phyloP scores from a whole-genome alignment of 2,797 vertebrate genomes.

The Lagodon rhomboides region DNA sequence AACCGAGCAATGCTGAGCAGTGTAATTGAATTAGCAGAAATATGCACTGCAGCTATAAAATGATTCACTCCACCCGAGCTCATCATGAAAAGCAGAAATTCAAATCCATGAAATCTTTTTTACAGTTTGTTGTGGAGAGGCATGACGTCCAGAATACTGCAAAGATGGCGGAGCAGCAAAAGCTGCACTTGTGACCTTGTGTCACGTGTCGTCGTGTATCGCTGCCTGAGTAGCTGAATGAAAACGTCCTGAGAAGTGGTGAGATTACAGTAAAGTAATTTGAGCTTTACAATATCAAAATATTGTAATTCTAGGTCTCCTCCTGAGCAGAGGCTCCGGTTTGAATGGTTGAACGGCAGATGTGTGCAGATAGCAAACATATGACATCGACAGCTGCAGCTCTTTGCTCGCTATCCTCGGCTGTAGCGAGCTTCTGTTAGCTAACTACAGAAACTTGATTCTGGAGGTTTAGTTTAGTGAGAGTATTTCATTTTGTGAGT shows the following conservation, averaged over 20 bases:
- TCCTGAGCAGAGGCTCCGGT: background rate
- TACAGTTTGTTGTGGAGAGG: accelerated
- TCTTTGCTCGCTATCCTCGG: too few relatives aligned
- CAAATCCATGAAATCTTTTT: background rate
- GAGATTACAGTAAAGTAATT: background rate
- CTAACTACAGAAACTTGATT: too few relatives aligned
- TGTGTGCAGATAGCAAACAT: too few relatives aligned
- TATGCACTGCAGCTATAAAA: background rate
- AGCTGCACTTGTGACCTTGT: background rate
- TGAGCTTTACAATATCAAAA: background rate
- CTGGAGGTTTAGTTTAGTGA: too few relatives aligned
- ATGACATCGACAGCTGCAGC: too few relatives aligned
- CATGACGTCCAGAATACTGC: background rate
- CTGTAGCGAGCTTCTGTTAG: too few relatives aligned
- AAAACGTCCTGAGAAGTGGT: background rate
- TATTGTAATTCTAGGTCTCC: background rate
- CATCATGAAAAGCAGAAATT: background rate
- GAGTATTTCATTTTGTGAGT: too few relatives aligned
- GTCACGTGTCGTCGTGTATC: background rate
- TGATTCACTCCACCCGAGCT: background rate
- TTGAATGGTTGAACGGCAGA: background rate
- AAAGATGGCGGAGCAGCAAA: background rate
- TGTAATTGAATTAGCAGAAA: background rate
- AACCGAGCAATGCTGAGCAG: background rate
- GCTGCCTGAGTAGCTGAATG: background rate